Conservation (phyloP, 2,888 invertebrate species). For the Tridacna crocea region DNA sequence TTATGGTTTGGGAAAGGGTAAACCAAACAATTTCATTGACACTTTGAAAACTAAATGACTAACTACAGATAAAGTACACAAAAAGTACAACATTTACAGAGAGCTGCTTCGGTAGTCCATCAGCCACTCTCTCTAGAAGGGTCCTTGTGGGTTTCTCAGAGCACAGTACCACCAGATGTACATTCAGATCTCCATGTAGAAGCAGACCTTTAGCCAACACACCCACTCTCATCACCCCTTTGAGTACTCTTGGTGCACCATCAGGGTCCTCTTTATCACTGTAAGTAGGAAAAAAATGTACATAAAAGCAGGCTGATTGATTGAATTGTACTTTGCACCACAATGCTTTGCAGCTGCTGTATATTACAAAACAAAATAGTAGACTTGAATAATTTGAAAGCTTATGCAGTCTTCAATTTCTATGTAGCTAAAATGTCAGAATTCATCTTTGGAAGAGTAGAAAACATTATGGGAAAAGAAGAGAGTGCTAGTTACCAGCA, state of each 20-base stretch:
- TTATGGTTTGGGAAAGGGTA: too few species aligned
- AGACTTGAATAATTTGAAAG: too few species aligned
- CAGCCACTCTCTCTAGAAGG: conserved; percentile 93
- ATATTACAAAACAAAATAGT: too few species aligned
- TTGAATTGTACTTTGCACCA: not conserved
- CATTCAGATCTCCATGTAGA: conserved; percentile 94
- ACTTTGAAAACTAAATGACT: too few species aligned
- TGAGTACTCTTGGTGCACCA: conserved; percentile 88
- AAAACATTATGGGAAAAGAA: too few species aligned
- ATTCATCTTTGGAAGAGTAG: too few species aligned
- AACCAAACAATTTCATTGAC: too few species aligned
- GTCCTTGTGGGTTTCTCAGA: conserved; percentile 95
- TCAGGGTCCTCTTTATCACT: conserved; percentile 70
- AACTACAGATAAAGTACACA: not conserved
- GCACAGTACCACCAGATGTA: conserved; percentile 97
- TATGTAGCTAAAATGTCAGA: too few species aligned
- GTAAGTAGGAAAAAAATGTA: conserved; percentile 1
- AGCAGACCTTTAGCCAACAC: conserved; percentile 95
- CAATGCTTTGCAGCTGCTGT: too few species aligned
- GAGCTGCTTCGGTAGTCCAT: conserved; percentile 92
- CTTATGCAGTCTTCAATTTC: too few species aligned
- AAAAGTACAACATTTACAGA: conserved; percentile 62
- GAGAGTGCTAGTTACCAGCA: too few species aligned
- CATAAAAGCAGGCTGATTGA: not conserved
- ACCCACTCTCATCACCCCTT: conserved; percentile 98